Evolutionary conservation across 2,797 vertebrate species (phyloP), one percentile per base, ranked within the genome.

Genomic region (Tarsius wallacei): DNA sequence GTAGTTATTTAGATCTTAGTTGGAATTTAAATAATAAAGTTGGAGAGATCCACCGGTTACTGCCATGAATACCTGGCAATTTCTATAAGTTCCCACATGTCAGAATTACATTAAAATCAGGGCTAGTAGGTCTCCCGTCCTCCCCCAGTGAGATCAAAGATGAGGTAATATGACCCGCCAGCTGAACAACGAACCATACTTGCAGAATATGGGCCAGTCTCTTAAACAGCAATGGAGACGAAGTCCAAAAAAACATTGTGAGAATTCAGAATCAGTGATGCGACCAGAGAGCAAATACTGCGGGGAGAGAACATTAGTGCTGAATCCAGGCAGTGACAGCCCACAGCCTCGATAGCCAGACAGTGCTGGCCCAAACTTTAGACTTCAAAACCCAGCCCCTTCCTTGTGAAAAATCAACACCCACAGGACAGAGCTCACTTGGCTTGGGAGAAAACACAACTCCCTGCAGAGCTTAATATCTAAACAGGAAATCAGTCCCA

Each of bases 41-140:
- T 55, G 36, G 57, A 66, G 24, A 36, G 71, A 63, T 4, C 17
- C 28, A 36, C 28, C 53, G 12, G 1, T 17, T 26, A n/a, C 19
- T 53, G 59, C 36, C 59, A 57, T 15, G 28, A 55, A 47, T 2
- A 14, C 31, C 28, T 31, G 53, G 59, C 15, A 83, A 86, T 77
- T 80, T 73, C 47, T 17, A 49, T 2, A 33, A 2, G 31, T 2
- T 36, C 47, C 31, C 28, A 1, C 0, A 2, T 33, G 26, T 83
- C 53, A 36, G 47, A 85, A 55, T 89, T 73, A 53, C 81, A 78
- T 76, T 64, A 47, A 83, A 86, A 93, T 77, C 22, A 14, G 47
- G 22, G 28, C 49, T 28, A 63, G 17, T 28, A 33, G 53, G 7
- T 26, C 42, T 70, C 51, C 59, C 36, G 3, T 28, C 22, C 22